Percentiles rank a stretch among this genome's conserved stretches.
phyloP scores from a whole-genome alignment of 2,888 invertebrate species.

The Polylopha cassiicola region DNA sequence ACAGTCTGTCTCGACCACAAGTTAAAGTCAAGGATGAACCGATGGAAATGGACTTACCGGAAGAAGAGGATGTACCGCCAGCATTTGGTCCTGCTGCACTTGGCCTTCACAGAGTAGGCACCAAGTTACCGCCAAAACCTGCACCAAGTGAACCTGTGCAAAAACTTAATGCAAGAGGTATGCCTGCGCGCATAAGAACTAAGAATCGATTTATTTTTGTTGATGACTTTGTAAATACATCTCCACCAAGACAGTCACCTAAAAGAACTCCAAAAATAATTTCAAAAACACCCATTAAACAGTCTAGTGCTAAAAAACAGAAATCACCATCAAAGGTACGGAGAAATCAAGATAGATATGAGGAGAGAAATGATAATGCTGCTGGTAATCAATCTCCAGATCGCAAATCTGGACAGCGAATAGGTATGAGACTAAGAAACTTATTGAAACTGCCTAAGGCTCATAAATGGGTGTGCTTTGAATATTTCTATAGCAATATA shows the following conservation, averaged over 20 bases:
- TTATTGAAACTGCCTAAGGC: slow-evolving; percentile 98
- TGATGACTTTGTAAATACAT: slow-evolving; percentile 88
- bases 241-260: slow-evolving; percentile 85
- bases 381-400: slow-evolving; percentile 80
- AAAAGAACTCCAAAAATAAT: slow-evolving; percentile 80
- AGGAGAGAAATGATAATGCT: slow-evolving; percentile 63
- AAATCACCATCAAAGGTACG: slow-evolving; percentile 75
- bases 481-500: slow-evolving; percentile 99
- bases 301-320: slow-evolving; percentile 64
- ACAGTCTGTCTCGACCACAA: slow-evolving; percentile 44
- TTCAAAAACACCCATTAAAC: slow-evolving; percentile 62
- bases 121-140: slow-evolving; percentile 83
- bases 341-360: slow-evolving; percentile 57
- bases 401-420: slow-evolving; percentile 90
- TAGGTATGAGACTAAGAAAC: slow-evolving; percentile 92
- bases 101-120: slow-evolving; percentile 88
- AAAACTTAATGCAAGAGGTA: slow-evolving; percentile 89
- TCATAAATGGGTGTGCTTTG: slow-evolving; percentile 99
- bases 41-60: slow-evolving; percentile 80
- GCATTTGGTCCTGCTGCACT: slow-evolving; percentile 88
- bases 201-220: slow-evolving; percentile 93
- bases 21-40: slow-evolving; percentile 75
- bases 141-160: slow-evolving; percentile 86
- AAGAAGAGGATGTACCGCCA: slow-evolving; percentile 82
- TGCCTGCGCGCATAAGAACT: slow-evolving; percentile 93